A percentile compares a stretch with the other conserved stretches of the same genome.
These are phyloP conservation scores for Phasia obesa DNA, from an alignment of 2,888 invertebrate genomes.

Conservation along the genomic window DNA sequence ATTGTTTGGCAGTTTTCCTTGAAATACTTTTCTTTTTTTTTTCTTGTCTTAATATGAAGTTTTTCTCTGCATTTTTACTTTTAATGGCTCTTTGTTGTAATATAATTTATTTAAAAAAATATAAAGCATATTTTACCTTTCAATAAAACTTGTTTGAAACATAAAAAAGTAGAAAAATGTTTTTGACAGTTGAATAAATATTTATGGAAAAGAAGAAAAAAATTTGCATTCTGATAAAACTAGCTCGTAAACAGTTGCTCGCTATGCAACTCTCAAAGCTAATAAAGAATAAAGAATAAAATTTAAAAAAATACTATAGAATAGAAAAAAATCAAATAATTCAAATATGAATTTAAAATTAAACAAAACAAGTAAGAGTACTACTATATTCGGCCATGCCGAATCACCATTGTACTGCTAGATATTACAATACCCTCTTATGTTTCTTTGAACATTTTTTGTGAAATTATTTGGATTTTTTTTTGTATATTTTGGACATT, in stretches of 20 bases:
- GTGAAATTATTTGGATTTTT: too few relatives aligned
- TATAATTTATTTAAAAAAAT: conserved; percentile 14
- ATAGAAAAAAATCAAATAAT: too few relatives aligned
- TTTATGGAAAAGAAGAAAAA: neutral
- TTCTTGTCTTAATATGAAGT: neutral
- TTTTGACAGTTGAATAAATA: conserved; percentile 27
- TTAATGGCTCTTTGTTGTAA: conserved; percentile 19
- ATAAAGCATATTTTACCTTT: neutral
- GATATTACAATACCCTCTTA: too few relatives aligned
- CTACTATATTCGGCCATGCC: too few relatives aligned
- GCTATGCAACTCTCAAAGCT: too few relatives aligned
- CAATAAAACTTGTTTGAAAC: neutral
- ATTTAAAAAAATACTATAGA: too few relatives aligned
- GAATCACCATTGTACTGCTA: too few relatives aligned
- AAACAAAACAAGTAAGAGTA: too few relatives aligned
- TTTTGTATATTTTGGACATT: too few relatives aligned
- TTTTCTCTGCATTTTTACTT: conserved; percentile 12
- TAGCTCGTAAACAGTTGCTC: neutral
- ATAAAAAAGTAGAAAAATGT: neutral
- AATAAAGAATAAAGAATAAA: too few relatives aligned
- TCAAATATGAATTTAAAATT: too few relatives aligned
- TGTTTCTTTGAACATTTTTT: too few relatives aligned
- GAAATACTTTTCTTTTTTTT: conserved; percentile 11
- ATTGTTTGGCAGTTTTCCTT: conserved; percentile 34
- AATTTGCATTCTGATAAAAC: neutral